Evolutionary conservation across 2,888 invertebrate genomes (phyloP).

Genomic region (Emmelina monodactyla): DNA sequence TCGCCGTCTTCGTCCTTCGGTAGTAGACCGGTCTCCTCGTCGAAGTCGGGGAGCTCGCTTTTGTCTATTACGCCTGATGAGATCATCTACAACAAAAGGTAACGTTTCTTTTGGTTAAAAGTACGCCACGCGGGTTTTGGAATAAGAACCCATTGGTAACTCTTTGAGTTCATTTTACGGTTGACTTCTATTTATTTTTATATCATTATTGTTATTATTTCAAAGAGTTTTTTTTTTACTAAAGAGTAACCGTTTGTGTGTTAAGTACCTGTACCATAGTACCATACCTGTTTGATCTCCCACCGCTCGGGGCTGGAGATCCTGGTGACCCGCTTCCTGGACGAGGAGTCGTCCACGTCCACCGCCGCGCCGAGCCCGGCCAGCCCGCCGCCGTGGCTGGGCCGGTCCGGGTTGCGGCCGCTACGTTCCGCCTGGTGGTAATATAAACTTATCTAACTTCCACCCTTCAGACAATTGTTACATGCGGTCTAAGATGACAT

Average conservation of each 20-base stretch:
- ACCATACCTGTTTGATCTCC: slow-evolving; percentile 89
- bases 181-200: too few relatives aligned
- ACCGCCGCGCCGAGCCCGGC: slow-evolving; percentile 61
- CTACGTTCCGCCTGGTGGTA: slow-evolving; percentile 71
- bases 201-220: too few relatives aligned
- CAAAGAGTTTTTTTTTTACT: too few relatives aligned
- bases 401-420: slow-evolving; percentile 92
- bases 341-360: slow-evolving; percentile 82
- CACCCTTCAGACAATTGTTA: too few relatives aligned
- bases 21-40: slow-evolving; percentile 92
- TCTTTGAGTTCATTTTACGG: too few relatives aligned
- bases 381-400: slow-evolving; percentile 69
- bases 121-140: neutral
- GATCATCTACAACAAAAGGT: slow-evolving; percentile 75
- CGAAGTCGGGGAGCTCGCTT: slow-evolving; percentile 96
- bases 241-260: too few relatives aligned
- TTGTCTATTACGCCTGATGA: slow-evolving; percentile 91
- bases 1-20: slow-evolving; percentile 94
- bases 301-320: slow-evolving; percentile 96
- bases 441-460: too few relatives aligned
- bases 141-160: too few relatives aligned
- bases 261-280: too few relatives aligned
- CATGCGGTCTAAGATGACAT: too few relatives aligned
- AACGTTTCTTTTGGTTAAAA: neutral
- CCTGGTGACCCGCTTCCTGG: slow-evolving; percentile 84